Percentiles rank a stretch among this genome's conserved stretches.
phyloP scores from a whole-genome alignment of 2,797 vertebrate genomes.

The Oreonectes daqikongensis region DNA sequence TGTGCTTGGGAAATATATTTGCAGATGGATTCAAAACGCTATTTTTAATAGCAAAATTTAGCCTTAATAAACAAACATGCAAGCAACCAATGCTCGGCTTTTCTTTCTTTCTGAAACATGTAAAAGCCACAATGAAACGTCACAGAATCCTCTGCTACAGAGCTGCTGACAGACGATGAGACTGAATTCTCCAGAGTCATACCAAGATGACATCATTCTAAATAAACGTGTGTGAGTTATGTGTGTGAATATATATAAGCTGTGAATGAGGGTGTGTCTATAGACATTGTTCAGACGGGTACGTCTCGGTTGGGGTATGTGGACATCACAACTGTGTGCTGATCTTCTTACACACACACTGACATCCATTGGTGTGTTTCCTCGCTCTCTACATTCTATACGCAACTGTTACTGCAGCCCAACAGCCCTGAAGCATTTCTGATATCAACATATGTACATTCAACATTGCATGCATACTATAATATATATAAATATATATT shows the following conservation, averaged over 20 bases:
- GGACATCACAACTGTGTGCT: slow-evolving; percentile 43
- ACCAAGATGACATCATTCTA: slow-evolving; percentile 73
- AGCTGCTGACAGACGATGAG: slow-evolving; percentile 59
- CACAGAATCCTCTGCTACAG: neutral
- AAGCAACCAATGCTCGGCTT: neutral
- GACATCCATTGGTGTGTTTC: neutral
- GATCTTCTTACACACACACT: slow-evolving; percentile 3
- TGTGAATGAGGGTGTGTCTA: slow-evolving; percentile 43
- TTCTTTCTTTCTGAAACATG: neutral
- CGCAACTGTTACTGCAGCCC: slow-evolving; percentile 46
- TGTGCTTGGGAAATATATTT: no score
- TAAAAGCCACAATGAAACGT: neutral
- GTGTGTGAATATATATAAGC: neutral
- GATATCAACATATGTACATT: no score
- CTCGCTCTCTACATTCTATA: slow-evolving; percentile 48
- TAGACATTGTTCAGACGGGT: slow-evolving; percentile 46
- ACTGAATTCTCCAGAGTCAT: slow-evolving; percentile 71
- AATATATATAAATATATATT: no score
- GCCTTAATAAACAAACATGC: neutral
- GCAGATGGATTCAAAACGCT: no score
- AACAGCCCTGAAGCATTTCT: neutral
- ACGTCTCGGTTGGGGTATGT: slow-evolving; percentile 38
- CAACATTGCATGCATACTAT: no score
- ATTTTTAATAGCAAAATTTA: no score
- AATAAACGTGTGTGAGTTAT: slow-evolving; percentile 51